Percentiles rank a stretch among this genome's conserved stretches.
Evolutionary conservation across 2,797 vertebrate genomes (phyloP).

Genomic region (Esox lucius): DNA sequence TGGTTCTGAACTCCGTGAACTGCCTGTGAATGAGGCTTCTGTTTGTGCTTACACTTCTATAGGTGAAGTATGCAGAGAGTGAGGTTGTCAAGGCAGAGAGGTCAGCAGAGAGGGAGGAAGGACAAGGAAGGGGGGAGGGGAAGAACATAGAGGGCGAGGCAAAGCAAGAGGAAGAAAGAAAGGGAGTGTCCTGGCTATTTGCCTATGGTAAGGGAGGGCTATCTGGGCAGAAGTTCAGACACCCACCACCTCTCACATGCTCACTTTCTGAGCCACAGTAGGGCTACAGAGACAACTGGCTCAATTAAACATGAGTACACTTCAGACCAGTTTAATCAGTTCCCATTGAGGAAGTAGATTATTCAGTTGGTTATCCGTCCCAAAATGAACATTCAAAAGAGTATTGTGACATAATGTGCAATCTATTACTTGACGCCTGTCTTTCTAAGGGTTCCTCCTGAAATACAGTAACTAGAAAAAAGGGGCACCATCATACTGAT

Average conservation of each 20-base stretch:
- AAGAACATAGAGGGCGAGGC: neutral
- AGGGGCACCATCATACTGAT: no score
- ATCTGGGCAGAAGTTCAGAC: neutral
- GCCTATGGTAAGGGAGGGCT: neutral
- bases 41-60: neutral
- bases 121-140: neutral
- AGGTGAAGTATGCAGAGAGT: neutral
- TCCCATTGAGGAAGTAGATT: no score
- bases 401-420: no score
- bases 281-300: neutral
- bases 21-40: neutral
- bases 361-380: no score
- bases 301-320: neutral
- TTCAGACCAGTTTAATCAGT: no score
- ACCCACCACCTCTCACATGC: neutral
- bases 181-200: neutral
- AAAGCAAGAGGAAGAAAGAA: neutral
- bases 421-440: neutral
- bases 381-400: no score
- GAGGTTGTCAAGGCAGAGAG: neutral
- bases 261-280: neutral
- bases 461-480: neutral
- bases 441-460: neutral
- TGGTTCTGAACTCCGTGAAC: neutral
- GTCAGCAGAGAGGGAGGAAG: neutral